Percentiles rank a stretch among this genome's conserved stretches.
Conservation (phyloP, 2,797 vertebrate species). For the Natrix natrix region DNA sequence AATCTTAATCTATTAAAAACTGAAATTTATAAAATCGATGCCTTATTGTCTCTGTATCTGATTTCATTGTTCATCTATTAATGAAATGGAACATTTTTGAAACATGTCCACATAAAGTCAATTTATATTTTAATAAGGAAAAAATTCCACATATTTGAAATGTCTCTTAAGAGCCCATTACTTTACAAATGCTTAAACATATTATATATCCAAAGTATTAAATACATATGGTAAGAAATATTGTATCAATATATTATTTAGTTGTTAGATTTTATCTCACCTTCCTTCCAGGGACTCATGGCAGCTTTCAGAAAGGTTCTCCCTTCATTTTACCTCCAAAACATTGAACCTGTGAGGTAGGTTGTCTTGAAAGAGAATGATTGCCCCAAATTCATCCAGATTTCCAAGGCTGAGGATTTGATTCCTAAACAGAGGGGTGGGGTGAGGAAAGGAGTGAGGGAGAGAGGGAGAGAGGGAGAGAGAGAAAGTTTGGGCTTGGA, state of each 20-base stretch:
- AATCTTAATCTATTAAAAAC: conserved; percentile 26
- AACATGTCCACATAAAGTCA: conserved; percentile 53
- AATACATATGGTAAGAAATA: conserved; percentile 16
- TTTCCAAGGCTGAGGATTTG: not conserved
- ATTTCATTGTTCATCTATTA: conserved; percentile 49
- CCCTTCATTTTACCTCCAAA: not conserved
- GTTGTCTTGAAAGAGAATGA: not conserved
- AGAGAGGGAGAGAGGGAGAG: too few relatives aligned
- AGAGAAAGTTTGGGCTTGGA: too few relatives aligned
- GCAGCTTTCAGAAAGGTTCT: not conserved
- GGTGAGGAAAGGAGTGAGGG: too few relatives aligned
- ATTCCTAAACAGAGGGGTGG: not conserved
- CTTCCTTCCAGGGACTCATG: not conserved
- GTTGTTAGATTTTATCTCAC: not conserved
- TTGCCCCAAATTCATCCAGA: not conserved
- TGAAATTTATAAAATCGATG: conserved; percentile 52
- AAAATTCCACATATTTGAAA: conserved; percentile 66
- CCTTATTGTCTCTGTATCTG: conserved; percentile 27
- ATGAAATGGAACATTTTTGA: conserved; percentile 43
- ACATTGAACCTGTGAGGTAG: not conserved
- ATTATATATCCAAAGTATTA: conserved; percentile 46
- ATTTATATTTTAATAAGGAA: conserved; percentile 67
- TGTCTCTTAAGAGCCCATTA: conserved; percentile 62
- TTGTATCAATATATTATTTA: not conserved
- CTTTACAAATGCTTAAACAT: conserved; percentile 64